Base-by-base conservation (phyloP, 2,888 invertebrate genomes). In the Cataglyphis rosenhaueri region DNA sequence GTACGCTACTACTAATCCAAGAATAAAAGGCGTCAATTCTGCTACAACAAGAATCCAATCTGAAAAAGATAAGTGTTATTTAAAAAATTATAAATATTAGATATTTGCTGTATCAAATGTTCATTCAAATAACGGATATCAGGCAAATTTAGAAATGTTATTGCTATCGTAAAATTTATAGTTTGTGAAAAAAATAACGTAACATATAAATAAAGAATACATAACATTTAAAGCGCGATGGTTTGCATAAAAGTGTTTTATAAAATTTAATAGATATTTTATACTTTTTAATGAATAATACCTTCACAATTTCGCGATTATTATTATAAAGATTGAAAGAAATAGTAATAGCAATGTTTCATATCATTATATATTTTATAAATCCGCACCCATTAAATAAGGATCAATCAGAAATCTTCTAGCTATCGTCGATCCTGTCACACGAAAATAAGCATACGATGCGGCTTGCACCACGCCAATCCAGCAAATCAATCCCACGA, bases 21-120 rank as follows among this genome's bases (percentile, higher is more conserved):
- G 93, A 5, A 96, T 35, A 3, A 96, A 95, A 85, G 95, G 95
- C 68, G 95, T 95, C 5, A 96, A 93, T 59, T 96, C 96, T 84
- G 96, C 95, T 66, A 95, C 93, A 6, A 95, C 95, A 41, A 96
- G 91, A 0, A 96, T 92, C 96, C 96, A 96, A 91, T 96, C 96
- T 96, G 89, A 66, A 88, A 87, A 57, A 61, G 5, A 76, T n/a
- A 29, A 57, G 6, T 3, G 18, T 76, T 55, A 3, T 44, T 55
- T 76, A 29, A 9, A 8, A 52, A 75, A 64, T 35, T 15, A 61
- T 38, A n/a, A 38, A 35, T 48, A 5, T 66, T 25, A 38, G 8
- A 59, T 71, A 41, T 59, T 59, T 2, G 4, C 29, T 8, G 52
- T n/a, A 21, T 55, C 3, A 59, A 38, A n/a, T 25, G 3, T 59